phyloP scores from a whole-genome alignment of 2,888 invertebrate species.

The Lithosia quadra region DNA sequence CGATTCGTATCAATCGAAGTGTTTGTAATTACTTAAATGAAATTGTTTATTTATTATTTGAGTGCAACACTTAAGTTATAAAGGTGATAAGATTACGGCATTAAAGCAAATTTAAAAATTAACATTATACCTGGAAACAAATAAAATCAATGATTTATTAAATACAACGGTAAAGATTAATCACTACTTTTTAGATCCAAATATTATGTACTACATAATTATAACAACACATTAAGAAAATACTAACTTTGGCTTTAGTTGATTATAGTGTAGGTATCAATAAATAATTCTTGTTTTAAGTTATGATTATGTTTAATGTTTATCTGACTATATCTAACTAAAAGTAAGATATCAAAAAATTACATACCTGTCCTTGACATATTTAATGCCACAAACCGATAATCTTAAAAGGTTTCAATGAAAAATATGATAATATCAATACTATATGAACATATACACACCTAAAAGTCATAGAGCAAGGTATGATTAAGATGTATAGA shows the following conservation, averaged over 20 bases:
- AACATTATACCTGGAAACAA: too few species aligned
- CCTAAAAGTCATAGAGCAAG: neutral
- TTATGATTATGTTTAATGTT: neutral
- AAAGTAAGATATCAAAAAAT: neutral
- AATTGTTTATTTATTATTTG: too few species aligned
- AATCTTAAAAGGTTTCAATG: neutral
- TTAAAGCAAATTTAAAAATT: too few species aligned
- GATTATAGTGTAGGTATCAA: neutral
- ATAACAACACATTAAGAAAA: too few species aligned
- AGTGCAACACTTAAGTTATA: too few species aligned
- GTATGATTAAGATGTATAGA: neutral
- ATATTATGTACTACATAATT: neutral
- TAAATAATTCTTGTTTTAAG: neutral
- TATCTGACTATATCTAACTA: neutral
- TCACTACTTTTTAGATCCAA: neutral
- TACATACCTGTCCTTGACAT: slow-evolving; percentile 1
- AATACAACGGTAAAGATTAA: neutral
- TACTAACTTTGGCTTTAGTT: too few species aligned
- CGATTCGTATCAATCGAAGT: too few species aligned
- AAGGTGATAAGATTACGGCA: too few species aligned
- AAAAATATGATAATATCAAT: neutral
- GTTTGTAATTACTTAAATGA: too few species aligned
- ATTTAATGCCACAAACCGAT: neutral
- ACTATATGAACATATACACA: neutral
- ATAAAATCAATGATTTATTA: too few species aligned